Conservation (phyloP, 2,113 vertebrate genomes). For the Stictonetta naevosa region DNA sequence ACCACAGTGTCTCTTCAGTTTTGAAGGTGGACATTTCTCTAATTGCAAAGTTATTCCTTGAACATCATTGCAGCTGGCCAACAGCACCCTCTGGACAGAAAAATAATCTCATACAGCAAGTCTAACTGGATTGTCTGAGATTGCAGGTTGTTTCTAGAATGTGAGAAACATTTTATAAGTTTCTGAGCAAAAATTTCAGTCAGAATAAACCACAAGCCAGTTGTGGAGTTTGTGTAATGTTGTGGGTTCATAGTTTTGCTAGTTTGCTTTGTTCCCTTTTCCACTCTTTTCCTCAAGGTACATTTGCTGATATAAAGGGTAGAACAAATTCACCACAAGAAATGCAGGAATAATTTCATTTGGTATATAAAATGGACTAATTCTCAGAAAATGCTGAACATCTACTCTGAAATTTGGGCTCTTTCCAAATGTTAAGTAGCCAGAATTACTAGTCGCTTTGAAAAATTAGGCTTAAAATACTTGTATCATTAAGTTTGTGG, state of each 20-base stretch:
- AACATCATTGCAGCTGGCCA: not conserved
- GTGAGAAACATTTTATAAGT: not conserved
- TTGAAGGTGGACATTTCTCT: not conserved
- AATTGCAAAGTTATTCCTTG: not conserved
- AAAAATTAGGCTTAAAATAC: constrained; percentile 50
- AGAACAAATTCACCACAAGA: not conserved
- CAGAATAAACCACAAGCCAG: not conserved
- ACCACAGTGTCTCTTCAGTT: not conserved
- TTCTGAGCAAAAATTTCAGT: not conserved
- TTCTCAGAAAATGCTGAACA: constrained; percentile 33
- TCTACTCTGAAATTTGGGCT: constrained; percentile 27
- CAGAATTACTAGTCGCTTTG: constrained; percentile 40
- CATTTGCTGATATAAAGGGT: not conserved
- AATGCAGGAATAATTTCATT: not conserved
- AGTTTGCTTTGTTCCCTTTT: not conserved
- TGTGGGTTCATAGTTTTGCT: not conserved
- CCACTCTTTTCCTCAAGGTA: not conserved
- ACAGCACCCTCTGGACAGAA: not conserved
- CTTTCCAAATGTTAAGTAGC: constrained; percentile 34
- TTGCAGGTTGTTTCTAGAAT: not conserved
- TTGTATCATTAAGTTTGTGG: constrained; percentile 24
- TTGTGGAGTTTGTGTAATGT: not conserved
- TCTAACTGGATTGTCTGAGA: not conserved
- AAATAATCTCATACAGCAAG: rapidly evolving
- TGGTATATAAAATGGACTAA: not conserved